A percentile compares a stretch with the other conserved stretches of the same genome.
Conservation (phyloP, 1,140 invertebrate species). For the Drosophila kohkoa region DNA sequence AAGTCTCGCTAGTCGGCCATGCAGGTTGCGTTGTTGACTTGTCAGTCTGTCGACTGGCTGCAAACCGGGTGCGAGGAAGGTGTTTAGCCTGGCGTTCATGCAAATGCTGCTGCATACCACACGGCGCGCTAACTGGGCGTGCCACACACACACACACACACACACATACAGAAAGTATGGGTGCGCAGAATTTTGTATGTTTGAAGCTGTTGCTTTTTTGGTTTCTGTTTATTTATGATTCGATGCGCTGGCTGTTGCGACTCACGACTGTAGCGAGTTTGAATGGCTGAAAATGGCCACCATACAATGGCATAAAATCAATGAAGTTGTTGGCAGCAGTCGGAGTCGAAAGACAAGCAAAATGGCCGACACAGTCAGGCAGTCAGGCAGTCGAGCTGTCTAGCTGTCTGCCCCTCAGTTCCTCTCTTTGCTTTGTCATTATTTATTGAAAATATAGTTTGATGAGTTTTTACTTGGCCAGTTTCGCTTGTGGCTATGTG, state of each 20-base stretch:
- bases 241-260: constrained; percentile 62
- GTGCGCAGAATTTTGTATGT: constrained; percentile 5
- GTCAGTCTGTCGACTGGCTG: constrained; percentile 54
- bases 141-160: constrained; percentile 22
- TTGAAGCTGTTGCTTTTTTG: constrained; percentile 18
- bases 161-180: constrained; percentile 1
- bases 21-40: constrained; percentile 74
- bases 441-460: constrained; percentile 83
- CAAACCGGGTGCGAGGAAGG: not conserved
- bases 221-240: constrained; percentile 67
- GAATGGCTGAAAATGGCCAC: constrained; percentile 20
- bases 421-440: constrained; percentile 59
- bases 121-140: constrained; percentile 49
- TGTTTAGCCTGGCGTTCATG: constrained; percentile 34
- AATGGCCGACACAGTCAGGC: constrained; percentile 50
- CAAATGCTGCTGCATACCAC: constrained; percentile 55
- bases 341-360: constrained; percentile 29
- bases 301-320: constrained; percentile 73
- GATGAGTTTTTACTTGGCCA: constrained; percentile 77
- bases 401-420: not conserved
- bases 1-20: constrained; percentile 33
- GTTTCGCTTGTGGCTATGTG: constrained; percentile 12
- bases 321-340: constrained; percentile 59
- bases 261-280: constrained; percentile 46
- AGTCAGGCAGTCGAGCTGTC: not conserved